phyloP scores from a whole-genome alignment of 64 coral and sea anemone species.

The Acropora tenuis region DNA sequence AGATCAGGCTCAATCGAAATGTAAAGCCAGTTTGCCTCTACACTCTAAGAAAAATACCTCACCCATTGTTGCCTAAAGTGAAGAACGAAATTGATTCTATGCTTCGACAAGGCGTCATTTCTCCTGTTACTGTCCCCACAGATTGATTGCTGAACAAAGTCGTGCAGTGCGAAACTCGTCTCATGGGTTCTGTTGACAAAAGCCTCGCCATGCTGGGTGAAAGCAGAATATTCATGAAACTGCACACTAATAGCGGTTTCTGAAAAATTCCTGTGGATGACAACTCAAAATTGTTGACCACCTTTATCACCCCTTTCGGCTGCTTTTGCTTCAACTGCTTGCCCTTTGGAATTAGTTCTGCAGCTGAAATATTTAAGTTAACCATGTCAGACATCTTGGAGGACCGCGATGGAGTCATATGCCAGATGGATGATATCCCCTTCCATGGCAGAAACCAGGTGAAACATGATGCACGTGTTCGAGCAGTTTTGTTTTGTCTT shows the following conservation, averaged over 20 bases:
- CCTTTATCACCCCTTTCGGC: constrained; percentile 21
- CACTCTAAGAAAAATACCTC: too few relatives aligned
- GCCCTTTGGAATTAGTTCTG: constrained; percentile 44
- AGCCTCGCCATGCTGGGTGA: too few relatives aligned
- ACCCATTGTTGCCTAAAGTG: too few relatives aligned
- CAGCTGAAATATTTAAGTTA: constrained; percentile 32
- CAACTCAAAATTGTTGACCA: too few relatives aligned
- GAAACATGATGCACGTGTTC: constrained; percentile 2
- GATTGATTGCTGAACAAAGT: constrained; percentile 54
- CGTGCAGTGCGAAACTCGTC: constrained; percentile 40
- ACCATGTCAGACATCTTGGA: constrained; percentile 50
- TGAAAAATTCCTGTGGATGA: too few relatives aligned
- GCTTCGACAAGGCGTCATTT: constrained; percentile 19
- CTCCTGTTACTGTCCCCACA: constrained; percentile 25
- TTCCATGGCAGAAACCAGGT: not conserved
- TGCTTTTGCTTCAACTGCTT: constrained; percentile 39
- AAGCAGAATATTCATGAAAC: too few relatives aligned
- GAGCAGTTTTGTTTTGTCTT: not conserved
- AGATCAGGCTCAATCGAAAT: too few relatives aligned
- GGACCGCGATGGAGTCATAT: not conserved
- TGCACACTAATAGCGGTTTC: too few relatives aligned
- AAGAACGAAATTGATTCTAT: too few relatives aligned
- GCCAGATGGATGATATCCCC: constrained; percentile 16
- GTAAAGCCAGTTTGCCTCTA: too few relatives aligned
- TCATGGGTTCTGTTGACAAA: too few relatives aligned